Evolutionary conservation across 2,113 vertebrate genomes (phyloP).

Genomic region (Ptyas mucosa): DNA sequence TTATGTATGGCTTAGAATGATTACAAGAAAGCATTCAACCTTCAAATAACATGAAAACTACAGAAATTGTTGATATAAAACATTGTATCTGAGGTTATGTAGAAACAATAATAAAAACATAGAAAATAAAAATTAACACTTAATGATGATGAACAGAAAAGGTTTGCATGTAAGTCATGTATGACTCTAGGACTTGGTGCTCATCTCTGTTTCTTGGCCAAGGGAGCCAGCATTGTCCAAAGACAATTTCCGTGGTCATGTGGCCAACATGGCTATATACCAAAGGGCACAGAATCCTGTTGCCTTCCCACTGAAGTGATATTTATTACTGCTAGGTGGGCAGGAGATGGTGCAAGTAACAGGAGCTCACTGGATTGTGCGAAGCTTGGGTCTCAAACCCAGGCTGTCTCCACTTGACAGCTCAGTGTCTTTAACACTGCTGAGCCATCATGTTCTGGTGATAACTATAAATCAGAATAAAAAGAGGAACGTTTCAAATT

Average conservation of each 20-base stretch:
- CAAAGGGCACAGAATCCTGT: neutral
- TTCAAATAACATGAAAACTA: neutral
- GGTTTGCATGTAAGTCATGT: neutral
- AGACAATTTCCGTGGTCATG: too few relatives aligned
- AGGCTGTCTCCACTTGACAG: neutral
- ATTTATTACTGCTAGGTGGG: neutral
- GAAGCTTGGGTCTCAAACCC: neutral
- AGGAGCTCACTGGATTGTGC: neutral
- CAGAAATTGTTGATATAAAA: neutral
- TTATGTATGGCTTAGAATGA: neutral
- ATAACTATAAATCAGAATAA: neutral
- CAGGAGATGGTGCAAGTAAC: neutral
- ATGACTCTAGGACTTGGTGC: too few relatives aligned
- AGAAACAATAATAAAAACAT: neutral
- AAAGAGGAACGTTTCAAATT: neutral
- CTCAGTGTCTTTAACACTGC: neutral
- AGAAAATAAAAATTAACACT: neutral
- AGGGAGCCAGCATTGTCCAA: too few relatives aligned
- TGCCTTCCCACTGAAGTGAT: neutral
- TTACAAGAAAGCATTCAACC: neutral
- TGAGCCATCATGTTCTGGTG: neutral
- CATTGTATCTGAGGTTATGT: neutral
- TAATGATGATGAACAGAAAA: neutral
- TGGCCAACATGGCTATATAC: neutral
- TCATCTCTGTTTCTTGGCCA: too few relatives aligned